phyloP scores from a whole-genome alignment of 2,888 invertebrate genomes.

The Calameuta pallipes region DNA sequence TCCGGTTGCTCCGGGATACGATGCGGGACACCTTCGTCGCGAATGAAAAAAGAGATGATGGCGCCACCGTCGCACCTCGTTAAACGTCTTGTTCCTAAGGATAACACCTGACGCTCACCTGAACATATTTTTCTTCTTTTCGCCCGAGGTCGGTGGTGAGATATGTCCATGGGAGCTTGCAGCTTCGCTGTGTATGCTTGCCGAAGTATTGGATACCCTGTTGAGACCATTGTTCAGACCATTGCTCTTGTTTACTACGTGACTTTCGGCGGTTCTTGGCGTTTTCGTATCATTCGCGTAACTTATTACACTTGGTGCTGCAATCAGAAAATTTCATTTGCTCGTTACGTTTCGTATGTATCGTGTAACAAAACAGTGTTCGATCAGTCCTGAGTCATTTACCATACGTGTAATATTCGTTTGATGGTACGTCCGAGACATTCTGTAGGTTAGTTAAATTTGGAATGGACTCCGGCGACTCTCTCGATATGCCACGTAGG shows the following conservation, averaged over 20 bases:
- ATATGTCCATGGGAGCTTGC: conserved; percentile 34
- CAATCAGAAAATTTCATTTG: background rate
- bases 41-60: background rate
- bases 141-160: conserved; percentile 49
- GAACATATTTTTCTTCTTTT: conserved; percentile 60
- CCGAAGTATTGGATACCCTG: conserved; percentile 15
- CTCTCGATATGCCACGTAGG: conserved; percentile 11
- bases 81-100: background rate
- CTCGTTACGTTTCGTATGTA: background rate
- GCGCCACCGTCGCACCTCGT: background rate
- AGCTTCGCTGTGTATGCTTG: conserved; percentile 21
- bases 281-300: conserved; percentile 7
- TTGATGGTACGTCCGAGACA: conserved; percentile 13
- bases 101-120: conserved; percentile 43
- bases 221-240: conserved; percentile 9
- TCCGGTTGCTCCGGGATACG: background rate
- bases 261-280: conserved; percentile 6
- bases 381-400: background rate
- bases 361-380: background rate
- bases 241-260: background rate
- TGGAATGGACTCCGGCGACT: conserved; percentile 6
- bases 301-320: conserved; percentile 19
- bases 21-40: background rate
- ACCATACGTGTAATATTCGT: conserved; percentile 20
- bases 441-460: conserved; percentile 4